Percentiles rank a stretch among this genome's conserved stretches.
Evolutionary conservation across 1,140 invertebrate species (phyloP).

Genomic region (Brachystomella parvula): DNA sequence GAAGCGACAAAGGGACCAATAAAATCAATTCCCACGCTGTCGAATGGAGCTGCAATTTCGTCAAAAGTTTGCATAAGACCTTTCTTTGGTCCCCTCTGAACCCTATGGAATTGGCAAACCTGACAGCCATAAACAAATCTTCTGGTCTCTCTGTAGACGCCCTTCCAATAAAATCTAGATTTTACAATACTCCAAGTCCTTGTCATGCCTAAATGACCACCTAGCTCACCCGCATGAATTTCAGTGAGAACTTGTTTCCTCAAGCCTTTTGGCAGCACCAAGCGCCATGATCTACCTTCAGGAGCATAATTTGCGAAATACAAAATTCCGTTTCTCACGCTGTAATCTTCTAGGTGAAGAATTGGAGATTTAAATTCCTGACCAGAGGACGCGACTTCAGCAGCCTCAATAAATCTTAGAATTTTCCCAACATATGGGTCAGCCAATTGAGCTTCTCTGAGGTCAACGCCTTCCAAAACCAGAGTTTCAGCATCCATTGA

Average conservation of each 20-base stretch:
- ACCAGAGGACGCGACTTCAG: neutral
- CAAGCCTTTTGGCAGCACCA: constrained; percentile 13
- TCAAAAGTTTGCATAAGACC: constrained; percentile 8
- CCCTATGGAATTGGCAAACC: constrained; percentile 15
- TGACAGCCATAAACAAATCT: constrained; percentile 14
- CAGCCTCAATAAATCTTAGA: neutral
- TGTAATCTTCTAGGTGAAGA: neutral
- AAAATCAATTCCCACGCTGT: constrained; percentile 17
- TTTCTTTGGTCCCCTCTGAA: neutral
- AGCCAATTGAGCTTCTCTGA: neutral
- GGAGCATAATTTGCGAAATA: constrained; percentile 9
- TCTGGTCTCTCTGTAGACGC: constrained; percentile 10
- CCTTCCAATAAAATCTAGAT: constrained; percentile 17
- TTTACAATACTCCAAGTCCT: constrained; percentile 11
- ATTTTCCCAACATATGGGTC: neutral
- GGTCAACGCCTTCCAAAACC: neutral
- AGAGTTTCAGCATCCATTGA: neutral
- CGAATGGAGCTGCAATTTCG: constrained; percentile 4
- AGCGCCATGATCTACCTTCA: constrained; percentile 6
- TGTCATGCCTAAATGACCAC: constrained; percentile 18
- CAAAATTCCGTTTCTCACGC: constrained; percentile 4
- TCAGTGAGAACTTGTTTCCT: neutral
- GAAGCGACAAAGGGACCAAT: constrained; percentile 17
- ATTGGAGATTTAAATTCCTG: neutral
- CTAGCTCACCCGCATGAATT: neutral